These are phyloP conservation scores for Platerodrilus igneus DNA, from an alignment of 2,888 invertebrate genomes.

Conservation along the genomic window DNA sequence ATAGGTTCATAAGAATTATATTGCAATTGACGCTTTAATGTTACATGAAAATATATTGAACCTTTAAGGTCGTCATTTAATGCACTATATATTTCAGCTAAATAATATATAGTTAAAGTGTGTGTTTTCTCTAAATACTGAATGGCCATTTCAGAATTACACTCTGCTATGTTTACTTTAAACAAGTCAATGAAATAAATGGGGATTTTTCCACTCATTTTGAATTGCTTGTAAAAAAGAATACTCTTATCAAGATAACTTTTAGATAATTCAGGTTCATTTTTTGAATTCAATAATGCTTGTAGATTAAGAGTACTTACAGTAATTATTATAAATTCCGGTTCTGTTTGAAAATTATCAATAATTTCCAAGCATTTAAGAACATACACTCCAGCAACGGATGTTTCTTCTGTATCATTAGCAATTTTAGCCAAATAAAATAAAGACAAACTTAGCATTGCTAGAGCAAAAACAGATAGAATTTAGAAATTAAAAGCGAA, in stretches of 20 bases:
- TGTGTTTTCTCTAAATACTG: constrained; percentile 67
- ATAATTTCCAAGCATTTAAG: constrained; percentile 60
- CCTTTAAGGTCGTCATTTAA: constrained; percentile 71
- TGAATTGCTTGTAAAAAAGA: constrained; percentile 61
- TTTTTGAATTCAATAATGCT: constrained; percentile 73
- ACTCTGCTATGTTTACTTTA: constrained; percentile 48
- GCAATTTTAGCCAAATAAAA: constrained; percentile 72
- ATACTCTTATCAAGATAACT: constrained; percentile 63
- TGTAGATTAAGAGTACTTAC: constrained; percentile 74
- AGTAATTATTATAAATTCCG: constrained; percentile 60
- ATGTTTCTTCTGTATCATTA: constrained; percentile 74
- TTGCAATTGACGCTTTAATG: constrained; percentile 75
- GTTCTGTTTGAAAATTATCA: constrained; percentile 51
- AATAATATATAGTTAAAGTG: constrained; percentile 80
- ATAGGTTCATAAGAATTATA: constrained; percentile 72
- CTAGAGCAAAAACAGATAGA: too few species aligned
- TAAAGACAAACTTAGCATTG: constrained; percentile 62
- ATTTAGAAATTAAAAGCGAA: too few species aligned
- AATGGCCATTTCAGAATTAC: constrained; percentile 52
- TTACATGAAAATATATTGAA: constrained; percentile 81
- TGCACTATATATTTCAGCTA: constrained; percentile 79
- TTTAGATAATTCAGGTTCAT: constrained; percentile 64
- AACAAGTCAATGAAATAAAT: constrained; percentile 58
- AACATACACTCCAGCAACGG: constrained; percentile 67
- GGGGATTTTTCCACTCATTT: constrained; percentile 53